phyloP scores from a whole-genome alignment of 2,888 invertebrate species.

The Chloroclystis v-ata region DNA sequence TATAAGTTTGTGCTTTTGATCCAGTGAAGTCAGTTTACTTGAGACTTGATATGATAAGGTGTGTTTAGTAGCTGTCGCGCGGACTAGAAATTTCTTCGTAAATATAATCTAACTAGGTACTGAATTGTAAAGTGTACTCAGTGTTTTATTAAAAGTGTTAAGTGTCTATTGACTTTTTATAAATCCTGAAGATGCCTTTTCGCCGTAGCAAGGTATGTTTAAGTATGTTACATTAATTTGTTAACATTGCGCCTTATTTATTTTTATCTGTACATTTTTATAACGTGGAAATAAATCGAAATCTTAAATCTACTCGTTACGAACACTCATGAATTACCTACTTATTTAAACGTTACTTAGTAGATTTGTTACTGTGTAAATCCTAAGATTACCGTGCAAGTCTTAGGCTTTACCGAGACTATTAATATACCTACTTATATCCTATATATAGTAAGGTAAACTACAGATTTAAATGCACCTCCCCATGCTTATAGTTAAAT shows the following conservation, averaged over 20 bases:
- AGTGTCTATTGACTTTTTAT: slow-evolving; percentile 19
- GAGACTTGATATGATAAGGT: slow-evolving; percentile 53
- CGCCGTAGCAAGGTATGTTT: slow-evolving; percentile 65
- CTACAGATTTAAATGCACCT: too few relatives aligned
- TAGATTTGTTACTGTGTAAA: too few relatives aligned
- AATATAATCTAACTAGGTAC: background rate
- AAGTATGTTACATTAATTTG: background rate
- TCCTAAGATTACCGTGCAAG: too few relatives aligned
- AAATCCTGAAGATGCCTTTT: slow-evolving; percentile 59
- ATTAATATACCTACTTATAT: too few relatives aligned
- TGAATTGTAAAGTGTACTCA: slow-evolving; percentile 21
- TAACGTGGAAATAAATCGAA: too few relatives aligned
- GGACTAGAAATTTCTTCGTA: slow-evolving; percentile 2
- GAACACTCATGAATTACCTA: too few relatives aligned
- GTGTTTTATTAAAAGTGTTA: slow-evolving; percentile 34
- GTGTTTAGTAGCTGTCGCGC: slow-evolving; percentile 23
- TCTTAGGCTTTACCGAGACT: too few relatives aligned
- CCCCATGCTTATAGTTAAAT: too few relatives aligned
- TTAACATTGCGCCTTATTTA: background rate
- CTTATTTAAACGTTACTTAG: too few relatives aligned
- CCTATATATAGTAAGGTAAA: too few relatives aligned
- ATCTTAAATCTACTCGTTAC: too few relatives aligned
- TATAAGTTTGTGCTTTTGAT: slow-evolving; percentile 73
- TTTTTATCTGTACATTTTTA: too few relatives aligned
- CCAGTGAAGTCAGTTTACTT: slow-evolving; percentile 69